Percentiles rank a stretch among this genome's conserved stretches.
Conservation (phyloP, 2,113 vertebrate genomes). For the Caranx ignobilis region DNA sequence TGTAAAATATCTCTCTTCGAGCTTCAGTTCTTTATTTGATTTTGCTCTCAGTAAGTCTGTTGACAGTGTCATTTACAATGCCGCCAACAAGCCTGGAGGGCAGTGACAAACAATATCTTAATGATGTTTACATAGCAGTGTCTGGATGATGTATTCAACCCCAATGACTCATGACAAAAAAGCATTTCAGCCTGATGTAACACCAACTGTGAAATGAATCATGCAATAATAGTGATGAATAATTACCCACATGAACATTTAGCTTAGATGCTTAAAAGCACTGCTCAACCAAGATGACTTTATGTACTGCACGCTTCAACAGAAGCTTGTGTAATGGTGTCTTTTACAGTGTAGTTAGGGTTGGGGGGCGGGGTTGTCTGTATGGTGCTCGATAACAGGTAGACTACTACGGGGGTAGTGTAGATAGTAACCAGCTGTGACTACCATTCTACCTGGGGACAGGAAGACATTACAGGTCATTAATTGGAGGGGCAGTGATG, state of each 20-base stretch:
- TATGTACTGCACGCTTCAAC: neutral
- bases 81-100: slow-evolving; percentile 47
- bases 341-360: neutral
- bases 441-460: slow-evolving; percentile 41
- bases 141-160: slow-evolving; percentile 67
- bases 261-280: slow-evolving; percentile 13
- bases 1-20: slow-evolving; percentile 9
- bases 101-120: slow-evolving; percentile 65
- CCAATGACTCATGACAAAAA: slow-evolving; percentile 68
- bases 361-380: no score
- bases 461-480: slow-evolving; percentile 15
- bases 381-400: slow-evolving; percentile 7
- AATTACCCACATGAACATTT: slow-evolving; percentile 59
- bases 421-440: slow-evolving; percentile 36
- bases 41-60: slow-evolving; percentile 6
- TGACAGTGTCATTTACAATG: slow-evolving; percentile 48
- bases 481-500: slow-evolving; percentile 33
- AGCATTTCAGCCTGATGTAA: slow-evolving; percentile 50
- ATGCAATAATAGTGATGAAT: slow-evolving; percentile 41
- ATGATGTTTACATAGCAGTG: slow-evolving; percentile 70
- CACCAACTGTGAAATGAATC: slow-evolving; percentile 59
- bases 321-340: neutral
- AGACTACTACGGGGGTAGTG: neutral
- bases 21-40: slow-evolving; percentile 14
- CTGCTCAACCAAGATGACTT: slow-evolving; percentile 1